Percentiles rank a stretch among this genome's conserved stretches.
phyloP scores from a whole-genome alignment of 2,797 vertebrate genomes.

The Microtus agrestis region DNA sequence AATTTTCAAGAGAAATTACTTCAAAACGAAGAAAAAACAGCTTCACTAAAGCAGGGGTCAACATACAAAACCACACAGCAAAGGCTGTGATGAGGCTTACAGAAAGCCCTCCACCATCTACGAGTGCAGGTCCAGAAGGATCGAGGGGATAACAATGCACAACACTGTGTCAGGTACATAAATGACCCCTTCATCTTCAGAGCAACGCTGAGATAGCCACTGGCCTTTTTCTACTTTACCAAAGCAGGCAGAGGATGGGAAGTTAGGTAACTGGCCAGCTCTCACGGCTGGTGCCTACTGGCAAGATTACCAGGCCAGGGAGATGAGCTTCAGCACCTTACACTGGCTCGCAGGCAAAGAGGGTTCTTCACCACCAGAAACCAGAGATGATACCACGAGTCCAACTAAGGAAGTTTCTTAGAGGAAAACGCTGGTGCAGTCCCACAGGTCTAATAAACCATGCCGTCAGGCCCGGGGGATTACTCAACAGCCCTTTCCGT shows the following conservation, averaged over 20 bases:
- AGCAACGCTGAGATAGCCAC: neutral
- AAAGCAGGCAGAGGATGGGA: neutral
- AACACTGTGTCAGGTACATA: neutral
- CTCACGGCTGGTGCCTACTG: neutral
- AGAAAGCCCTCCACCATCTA: neutral
- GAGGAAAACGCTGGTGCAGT: neutral
- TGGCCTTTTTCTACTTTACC: neutral
- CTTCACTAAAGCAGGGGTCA: neutral
- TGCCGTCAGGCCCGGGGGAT: neutral
- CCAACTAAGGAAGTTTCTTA: neutral
- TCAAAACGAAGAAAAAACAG: constrained; percentile 19
- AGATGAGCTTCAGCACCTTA: neutral
- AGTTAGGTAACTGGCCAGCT: neutral
- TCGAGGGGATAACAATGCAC: neutral
- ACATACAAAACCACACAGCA: neutral
- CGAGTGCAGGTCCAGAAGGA: neutral
- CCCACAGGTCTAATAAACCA: neutral
- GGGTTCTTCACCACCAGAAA: neutral
- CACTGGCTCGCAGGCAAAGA: neutral
- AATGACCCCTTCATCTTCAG: neutral
- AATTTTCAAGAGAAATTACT: constrained; percentile 46
- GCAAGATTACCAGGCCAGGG: neutral
- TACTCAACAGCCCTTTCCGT: neutral
- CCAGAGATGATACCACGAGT: neutral
- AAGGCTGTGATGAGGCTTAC: neutral